Evolutionary conservation across 2,888 invertebrate species (phyloP).

Genomic region (Ornithoptera alexandrae): DNA sequence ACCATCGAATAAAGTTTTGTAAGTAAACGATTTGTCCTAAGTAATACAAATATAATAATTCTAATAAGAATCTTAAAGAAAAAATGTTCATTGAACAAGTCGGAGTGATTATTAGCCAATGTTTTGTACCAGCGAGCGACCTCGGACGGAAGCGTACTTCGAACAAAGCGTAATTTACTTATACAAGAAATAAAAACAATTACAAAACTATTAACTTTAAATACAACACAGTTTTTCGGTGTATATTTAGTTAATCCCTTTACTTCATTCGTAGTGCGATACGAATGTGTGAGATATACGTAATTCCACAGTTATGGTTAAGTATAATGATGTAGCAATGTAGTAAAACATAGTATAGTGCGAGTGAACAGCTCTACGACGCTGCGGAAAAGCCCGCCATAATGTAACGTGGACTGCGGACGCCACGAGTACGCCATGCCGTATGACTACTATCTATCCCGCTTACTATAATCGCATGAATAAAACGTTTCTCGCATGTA

Average conservation of each 20-base stretch:
- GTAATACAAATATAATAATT: slow-evolving; percentile 7
- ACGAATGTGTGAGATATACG: neutral
- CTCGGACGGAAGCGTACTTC: slow-evolving; percentile 67
- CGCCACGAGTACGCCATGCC: slow-evolving; percentile 70
- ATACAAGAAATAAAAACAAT: slow-evolving; percentile 32
- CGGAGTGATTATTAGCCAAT: slow-evolving; percentile 62
- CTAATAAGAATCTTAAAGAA: slow-evolving; percentile 28
- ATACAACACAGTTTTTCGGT: neutral
- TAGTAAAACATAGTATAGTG: slow-evolving; percentile 4
- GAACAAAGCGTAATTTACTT: slow-evolving; percentile 53
- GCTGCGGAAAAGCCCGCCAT: slow-evolving; percentile 59
- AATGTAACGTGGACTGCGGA: slow-evolving; percentile 57
- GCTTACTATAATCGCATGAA: slow-evolving; percentile 34
- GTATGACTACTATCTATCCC: slow-evolving; percentile 38
- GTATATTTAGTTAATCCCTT: neutral
- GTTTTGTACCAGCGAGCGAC: slow-evolving; percentile 59
- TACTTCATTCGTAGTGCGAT: neutral
- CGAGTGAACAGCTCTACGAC: slow-evolving; percentile 27
- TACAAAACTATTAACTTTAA: slow-evolving; percentile 27
- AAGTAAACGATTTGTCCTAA: neutral
- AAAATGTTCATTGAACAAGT: slow-evolving; percentile 52
- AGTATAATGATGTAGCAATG: slow-evolving; percentile 1
- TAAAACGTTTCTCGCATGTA: slow-evolving; percentile 35
- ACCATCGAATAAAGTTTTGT: neutral
- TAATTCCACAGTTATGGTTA: neutral